Base-by-base conservation (phyloP, 1,140 invertebrate genomes). In the Megalonaias nervosa region DNA sequence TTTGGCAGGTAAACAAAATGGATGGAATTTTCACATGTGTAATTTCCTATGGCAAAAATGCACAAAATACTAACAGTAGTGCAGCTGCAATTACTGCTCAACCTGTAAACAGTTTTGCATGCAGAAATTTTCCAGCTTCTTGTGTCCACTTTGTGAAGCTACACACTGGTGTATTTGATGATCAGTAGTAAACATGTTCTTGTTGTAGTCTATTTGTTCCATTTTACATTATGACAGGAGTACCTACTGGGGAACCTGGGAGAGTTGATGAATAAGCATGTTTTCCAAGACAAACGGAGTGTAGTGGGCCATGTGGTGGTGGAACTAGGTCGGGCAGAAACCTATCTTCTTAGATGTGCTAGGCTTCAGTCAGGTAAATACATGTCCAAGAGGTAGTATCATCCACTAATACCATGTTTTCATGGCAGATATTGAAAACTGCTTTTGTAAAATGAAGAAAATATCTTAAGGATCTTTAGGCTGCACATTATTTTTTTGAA, bases 261-360 rank as follows among this genome's bases (percentile, higher is more conserved):
- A 21, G 92, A 92, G 73, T 86, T 94, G 72, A 82, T 94, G 12
- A 93, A 94, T 79, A 88, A 90, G 1, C 93, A 94, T 83, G 91
- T 94, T 15, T 93, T 94, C 67, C 86, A 91, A 79, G 93, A 94
- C 82, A 80, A 89, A 3, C 90, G 91, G 58, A 89, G 90, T 70
- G 92, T 92, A 72, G 88, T 93, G 59, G 94, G 94, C 2, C 91
- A 92, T 77, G 91, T 92, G 11, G 91, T 94, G 77, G 83, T 94
- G 15, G 94, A 94, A 85, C 86, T 94, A 16, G 94, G 94, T 4
- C 89, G 93, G 60, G 90, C 93, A 17, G 94, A 94, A 85, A 94
- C 93, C 0, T 92, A 92, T 79, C 88, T 94, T 55, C 91, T 89
- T 15, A 61, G 85, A 58, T 86, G 87, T 78, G 80, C 86, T 15